These are phyloP conservation scores for Centruroides sculpturatus DNA, from an alignment of 1,140 invertebrate genomes.

Conservation along the genomic window DNA sequence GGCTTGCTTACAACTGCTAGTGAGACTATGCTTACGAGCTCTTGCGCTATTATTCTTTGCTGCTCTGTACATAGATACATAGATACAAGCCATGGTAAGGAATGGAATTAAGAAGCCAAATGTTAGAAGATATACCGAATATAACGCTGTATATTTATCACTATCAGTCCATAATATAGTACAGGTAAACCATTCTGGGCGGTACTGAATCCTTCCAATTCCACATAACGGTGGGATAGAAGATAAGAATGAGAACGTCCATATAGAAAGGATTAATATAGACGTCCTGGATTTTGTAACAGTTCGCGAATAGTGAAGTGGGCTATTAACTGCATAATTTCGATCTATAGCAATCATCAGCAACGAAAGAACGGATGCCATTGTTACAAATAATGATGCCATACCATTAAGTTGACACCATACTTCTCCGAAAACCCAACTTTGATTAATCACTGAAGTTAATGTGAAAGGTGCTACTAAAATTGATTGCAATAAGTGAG, in stretches of 20 bases:
- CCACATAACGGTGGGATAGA: background rate
- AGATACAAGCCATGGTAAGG: background rate
- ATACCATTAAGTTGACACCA: background rate
- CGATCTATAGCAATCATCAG: constrained; percentile 11
- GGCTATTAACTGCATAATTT: constrained; percentile 12
- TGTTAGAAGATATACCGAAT: background rate
- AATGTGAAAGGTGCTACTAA: constrained; percentile 3
- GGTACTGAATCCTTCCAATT: background rate
- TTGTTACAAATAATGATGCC: background rate
- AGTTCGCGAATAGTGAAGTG: constrained; percentile 10
- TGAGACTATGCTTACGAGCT: constrained; percentile 1
- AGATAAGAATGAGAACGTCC: background rate
- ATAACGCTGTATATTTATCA: background rate
- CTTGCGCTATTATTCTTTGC: constrained; percentile 7
- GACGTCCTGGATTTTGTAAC: constrained; percentile 5
- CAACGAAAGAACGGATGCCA: constrained; percentile 1
- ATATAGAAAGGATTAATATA: background rate
- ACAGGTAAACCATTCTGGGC: background rate
- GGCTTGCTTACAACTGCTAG: background rate
- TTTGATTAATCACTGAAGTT: background rate
- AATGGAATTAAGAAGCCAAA: constrained; percentile 7
- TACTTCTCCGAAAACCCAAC: background rate
- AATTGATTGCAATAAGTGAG: constrained; percentile 9
- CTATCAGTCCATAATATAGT: background rate
- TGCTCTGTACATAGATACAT: constrained; percentile 9